Percentiles rank a stretch among this genome's conserved stretches.
phyloP scores from a whole-genome alignment of 2,797 vertebrate genomes.

The Pangasius krempfi region DNA sequence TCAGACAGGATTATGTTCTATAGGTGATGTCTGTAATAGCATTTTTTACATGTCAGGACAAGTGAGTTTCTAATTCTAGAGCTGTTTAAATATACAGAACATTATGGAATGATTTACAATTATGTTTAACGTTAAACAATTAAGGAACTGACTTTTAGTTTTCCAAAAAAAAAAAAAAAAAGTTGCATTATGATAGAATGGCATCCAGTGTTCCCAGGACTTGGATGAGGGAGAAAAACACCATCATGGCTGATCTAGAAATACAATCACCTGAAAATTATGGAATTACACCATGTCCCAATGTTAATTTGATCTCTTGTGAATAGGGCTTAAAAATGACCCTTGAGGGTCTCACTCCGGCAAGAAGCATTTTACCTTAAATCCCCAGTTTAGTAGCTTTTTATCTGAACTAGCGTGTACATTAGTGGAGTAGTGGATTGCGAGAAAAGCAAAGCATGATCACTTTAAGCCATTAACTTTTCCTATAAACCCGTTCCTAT shows the following conservation, averaged over 20 bases:
- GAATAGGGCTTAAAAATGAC: neutral
- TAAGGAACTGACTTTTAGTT: neutral
- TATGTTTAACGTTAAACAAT: neutral
- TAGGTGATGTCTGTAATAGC: neutral
- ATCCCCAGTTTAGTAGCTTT: neutral
- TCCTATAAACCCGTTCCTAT: conserved; percentile 76
- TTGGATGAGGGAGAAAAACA: neutral
- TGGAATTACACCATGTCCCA: neutral
- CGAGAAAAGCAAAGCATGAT: conserved; percentile 54
- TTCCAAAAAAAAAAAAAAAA: too few relatives aligned
- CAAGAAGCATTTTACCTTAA: neutral
- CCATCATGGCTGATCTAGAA: neutral
- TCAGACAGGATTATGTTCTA: neutral
- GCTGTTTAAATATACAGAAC: neutral
- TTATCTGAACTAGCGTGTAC: neutral
- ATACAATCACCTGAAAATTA: neutral
- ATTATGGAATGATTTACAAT: neutral
- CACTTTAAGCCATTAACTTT: conserved; percentile 80
- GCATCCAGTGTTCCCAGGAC: neutral
- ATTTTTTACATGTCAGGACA: neutral
- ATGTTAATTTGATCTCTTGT: neutral
- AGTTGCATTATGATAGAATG: neutral
- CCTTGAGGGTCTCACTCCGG: neutral
- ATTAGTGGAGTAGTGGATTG: neutral
- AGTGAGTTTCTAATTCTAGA: neutral